These are phyloP conservation scores for Hyperopisus bebe DNA, from an alignment of 2,113 vertebrate species.

Conservation along the genomic window DNA sequence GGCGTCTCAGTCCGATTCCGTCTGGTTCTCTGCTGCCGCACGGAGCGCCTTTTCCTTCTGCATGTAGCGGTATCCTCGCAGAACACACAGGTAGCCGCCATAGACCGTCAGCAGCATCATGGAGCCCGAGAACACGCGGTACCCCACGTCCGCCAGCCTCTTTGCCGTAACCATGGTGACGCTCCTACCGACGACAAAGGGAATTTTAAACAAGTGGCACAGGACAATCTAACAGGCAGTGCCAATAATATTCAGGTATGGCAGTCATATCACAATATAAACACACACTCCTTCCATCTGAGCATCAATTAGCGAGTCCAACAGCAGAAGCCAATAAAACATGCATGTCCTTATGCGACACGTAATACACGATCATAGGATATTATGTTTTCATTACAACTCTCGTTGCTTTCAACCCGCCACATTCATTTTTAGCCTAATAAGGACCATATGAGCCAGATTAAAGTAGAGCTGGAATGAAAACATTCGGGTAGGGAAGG, in stretches of 20 bases:
- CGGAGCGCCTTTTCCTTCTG: conserved; percentile 51
- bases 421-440: too few relatives aligned
- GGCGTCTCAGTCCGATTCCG: conserved; percentile 55
- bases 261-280: background rate
- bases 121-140: conserved; percentile 76
- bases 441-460: too few relatives aligned
- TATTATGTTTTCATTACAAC: background rate
- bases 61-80: conserved; percentile 61
- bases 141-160: conserved; percentile 80
- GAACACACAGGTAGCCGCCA: conserved; percentile 73
- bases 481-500: too few relatives aligned
- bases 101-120: conserved; percentile 86
- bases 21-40: conserved; percentile 57
- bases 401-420: too few relatives aligned
- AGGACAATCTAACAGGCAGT: background rate
- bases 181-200: conserved; percentile 29
- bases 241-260: background rate
- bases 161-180: conserved; percentile 71
- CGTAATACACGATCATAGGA: background rate
- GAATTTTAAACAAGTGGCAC: background rate
- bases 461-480: too few relatives aligned
- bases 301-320: background rate
- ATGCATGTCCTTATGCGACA: background rate
- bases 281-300: background rate
- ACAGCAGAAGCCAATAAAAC: background rate